Percentiles rank a stretch among this genome's conserved stretches.
Conservation (phyloP, 2,113 vertebrate species). For the Phaethornis superciliosus region DNA sequence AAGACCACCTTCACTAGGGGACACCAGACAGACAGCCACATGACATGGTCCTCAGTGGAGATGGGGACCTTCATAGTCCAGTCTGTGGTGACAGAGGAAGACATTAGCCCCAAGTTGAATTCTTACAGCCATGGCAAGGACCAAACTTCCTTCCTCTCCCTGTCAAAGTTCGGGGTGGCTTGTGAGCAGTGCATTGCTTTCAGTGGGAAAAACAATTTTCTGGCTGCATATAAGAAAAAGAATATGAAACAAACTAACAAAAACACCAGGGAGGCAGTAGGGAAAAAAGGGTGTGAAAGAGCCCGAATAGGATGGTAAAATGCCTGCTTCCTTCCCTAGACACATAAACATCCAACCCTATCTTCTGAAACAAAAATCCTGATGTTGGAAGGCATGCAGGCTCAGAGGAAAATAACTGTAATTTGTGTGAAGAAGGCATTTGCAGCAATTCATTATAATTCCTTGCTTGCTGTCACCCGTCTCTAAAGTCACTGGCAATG, state of each 20-base stretch:
- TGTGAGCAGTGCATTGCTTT: neutral
- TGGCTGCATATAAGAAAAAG: neutral
- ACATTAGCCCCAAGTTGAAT: neutral
- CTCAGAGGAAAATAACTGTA: constrained; percentile 65
- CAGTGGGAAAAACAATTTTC: neutral
- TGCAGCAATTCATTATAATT: constrained; percentile 73
- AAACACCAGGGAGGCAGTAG: neutral
- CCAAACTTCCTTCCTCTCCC: neutral
- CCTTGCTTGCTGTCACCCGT: constrained; percentile 63
- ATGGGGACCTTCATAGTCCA: neutral
- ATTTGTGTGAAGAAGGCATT: constrained; percentile 65
- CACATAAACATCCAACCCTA: neutral
- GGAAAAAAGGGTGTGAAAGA: neutral
- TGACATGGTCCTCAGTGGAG: neutral
- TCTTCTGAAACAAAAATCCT: constrained; percentile 37
- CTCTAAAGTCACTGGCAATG: constrained; percentile 69
- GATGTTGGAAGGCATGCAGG: constrained; percentile 19
- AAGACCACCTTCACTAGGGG: neutral
- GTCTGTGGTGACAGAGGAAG: neutral
- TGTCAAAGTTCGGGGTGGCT: neutral
- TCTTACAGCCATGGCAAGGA: neutral
- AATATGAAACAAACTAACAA: neutral
- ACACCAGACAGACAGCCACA: neutral
- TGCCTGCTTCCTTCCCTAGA: neutral
- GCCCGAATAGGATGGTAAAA: neutral